Base-by-base conservation (phyloP, 1,140 invertebrate species). In the Brachionus asplanchnoidis region DNA sequence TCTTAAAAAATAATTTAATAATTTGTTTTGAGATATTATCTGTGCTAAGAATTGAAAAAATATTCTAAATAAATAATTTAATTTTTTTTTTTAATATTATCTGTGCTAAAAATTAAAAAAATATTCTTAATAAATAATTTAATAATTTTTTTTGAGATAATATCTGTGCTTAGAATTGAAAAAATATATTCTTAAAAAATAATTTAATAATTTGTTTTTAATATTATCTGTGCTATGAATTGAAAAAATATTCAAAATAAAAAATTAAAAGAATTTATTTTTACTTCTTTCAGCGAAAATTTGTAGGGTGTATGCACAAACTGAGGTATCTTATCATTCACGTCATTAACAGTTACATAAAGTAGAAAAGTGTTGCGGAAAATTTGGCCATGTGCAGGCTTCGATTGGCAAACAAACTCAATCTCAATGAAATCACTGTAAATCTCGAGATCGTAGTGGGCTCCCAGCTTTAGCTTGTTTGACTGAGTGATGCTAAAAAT, bases 301-400 rank as follows among this genome's bases (percentile, higher is more conserved):
- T 11, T 60, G 14, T 82, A 82, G 5, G 79, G 53, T 14, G 28
- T 5, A 40, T 32, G 2, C 6, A 82, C 40, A 46, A 82, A 82
- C n/a, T 68, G n/a, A 5, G 79, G 79, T 14, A 6, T 17, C 12
- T 82, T 82, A 68, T 82, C 79, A 68, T 82, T 82, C 1, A 82
- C 79, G 23, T 82, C 79, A 36, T 82, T 82, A 7, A 82, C 23
- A 7, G 79, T 82, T 4, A 82, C 65, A 68, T 82, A 82, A 3
- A 82, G 28, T 11, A 82, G 46, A 26, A 77, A 77, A 12, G 73
- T 77, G 46, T 50, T 77, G 20, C 42, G 32, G 14, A 65, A 44
- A 65, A 82, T 23, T 82, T 82, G 53, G 8, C 11, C 12, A 0
- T 65, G 36, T 11, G 40, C 11, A 3, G 53, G 53, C 40, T 82